Evolutionary conservation across 2,113 vertebrate species (phyloP).

Genomic region (Neodon shergylaensis): DNA sequence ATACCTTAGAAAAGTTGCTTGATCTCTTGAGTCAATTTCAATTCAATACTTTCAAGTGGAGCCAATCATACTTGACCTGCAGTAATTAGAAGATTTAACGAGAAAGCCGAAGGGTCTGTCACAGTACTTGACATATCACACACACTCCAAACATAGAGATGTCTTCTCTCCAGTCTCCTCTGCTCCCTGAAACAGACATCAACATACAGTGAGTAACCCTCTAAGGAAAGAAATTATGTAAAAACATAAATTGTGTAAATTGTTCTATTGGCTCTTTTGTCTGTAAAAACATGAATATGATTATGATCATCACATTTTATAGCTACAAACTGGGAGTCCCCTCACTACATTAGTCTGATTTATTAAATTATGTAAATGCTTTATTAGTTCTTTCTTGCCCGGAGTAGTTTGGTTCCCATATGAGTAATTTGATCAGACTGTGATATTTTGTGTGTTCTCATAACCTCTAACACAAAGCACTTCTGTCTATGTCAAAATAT

Average conservation of each 20-base stretch:
- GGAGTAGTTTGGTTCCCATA: neutral
- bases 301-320: neutral
- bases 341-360: neutral
- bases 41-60: neutral
- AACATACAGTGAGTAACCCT: neutral
- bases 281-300: neutral
- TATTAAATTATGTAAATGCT: neutral
- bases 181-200: neutral
- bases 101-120: neutral
- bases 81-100: neutral
- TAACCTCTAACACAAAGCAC: neutral
- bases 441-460: neutral
- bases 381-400: neutral
- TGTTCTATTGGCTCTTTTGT: neutral
- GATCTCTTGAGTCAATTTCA: neutral
- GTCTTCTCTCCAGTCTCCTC: neutral
- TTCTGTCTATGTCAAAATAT: neutral
- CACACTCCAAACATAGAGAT: neutral
- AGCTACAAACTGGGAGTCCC: neutral
- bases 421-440: neutral
- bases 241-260: conserved; percentile 13
- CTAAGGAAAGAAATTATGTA: neutral
- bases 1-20: neutral
- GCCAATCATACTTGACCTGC: conserved; percentile 30
- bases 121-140: neutral